Evolutionary conservation across 2,797 vertebrate genomes (phyloP), one percentile per base, ranked within the genome.

Genomic region (Oreonectes daqikongensis): DNA sequence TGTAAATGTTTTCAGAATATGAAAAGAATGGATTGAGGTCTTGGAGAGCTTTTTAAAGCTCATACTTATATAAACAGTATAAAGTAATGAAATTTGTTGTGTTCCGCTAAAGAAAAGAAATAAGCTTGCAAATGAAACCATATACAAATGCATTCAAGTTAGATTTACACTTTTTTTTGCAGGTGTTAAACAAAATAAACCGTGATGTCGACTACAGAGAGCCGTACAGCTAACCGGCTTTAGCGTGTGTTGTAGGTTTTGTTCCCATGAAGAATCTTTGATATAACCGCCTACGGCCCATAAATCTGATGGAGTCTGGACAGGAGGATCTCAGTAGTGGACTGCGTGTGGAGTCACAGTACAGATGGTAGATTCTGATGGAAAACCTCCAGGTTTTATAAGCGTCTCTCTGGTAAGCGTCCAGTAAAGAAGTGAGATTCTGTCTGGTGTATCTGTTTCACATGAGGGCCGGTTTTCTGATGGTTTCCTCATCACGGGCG

Each of bases 341-440:
- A 61, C 40, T 53, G 63, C 50, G 28, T 75, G 35, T 74, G 72
- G 60, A 65, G 32, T 48, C 0, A 24, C 63, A 20, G 32, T 74
- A 28, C 60, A 74, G 60, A 74, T 65, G 74, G 64, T n/a, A 46
- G 52, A 44, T 68, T 42, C 38, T 75, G 65, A 60, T 57, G 50
- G 50, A 75, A 40, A 9, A 44, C 50, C 64, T 75, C 72, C 61
- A 75, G 63, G 32, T 50, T 73, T 63, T 38, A 38, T 15, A 63
- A 63, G 18, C 57, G 48, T 73, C 10, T 20, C 57, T 72, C 44
- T 61, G 42, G 57, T 48, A n/a, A 53, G 60, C 46, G 2, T 14
- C 52, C 74, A 64, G 30, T 53, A 11, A 46, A 59, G 52, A 66
- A 3, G 38, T 57, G 63, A 42, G 30, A 30, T 20, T 28, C 52